phyloP scores from a whole-genome alignment of 1,140 invertebrate genomes.

The Ericerus pela region DNA sequence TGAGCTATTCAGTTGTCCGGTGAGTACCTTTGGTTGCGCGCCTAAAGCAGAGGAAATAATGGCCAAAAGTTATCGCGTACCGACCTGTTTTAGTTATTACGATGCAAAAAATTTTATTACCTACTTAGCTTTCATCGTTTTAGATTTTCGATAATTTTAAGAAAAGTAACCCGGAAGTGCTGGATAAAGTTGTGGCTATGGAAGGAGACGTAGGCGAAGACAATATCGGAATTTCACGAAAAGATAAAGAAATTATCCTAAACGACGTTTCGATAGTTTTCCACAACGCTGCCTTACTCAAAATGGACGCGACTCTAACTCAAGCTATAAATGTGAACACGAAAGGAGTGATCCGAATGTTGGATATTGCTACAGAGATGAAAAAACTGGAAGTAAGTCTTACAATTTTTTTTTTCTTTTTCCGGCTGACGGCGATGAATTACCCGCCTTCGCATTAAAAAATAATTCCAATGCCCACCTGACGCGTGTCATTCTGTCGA shows the following conservation, averaged over 20 bases:
- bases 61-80: too few relatives aligned
- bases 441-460: too few relatives aligned
- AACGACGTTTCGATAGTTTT: constrained; percentile 61
- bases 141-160: constrained; percentile 57
- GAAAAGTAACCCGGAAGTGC: constrained; percentile 43
- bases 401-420: too few relatives aligned
- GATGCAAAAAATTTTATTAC: too few relatives aligned
- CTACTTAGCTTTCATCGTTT: too few relatives aligned
- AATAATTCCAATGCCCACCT: too few relatives aligned
- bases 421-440: too few relatives aligned
- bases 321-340: constrained; percentile 58
- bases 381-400: constrained; percentile 43
- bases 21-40: too few relatives aligned
- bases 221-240: constrained; percentile 44
- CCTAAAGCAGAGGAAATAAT: too few relatives aligned
- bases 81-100: too few relatives aligned
- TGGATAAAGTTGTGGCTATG: constrained; percentile 63
- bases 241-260: constrained; percentile 38
- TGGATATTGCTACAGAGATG: constrained; percentile 49
- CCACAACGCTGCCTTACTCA: constrained; percentile 77
- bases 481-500: too few relatives aligned
- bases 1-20: too few relatives aligned
- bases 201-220: constrained; percentile 47
- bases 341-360: constrained; percentile 44
- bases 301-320: constrained; percentile 52